Evolutionary conservation across 2,888 invertebrate genomes (phyloP), one percentile per base, ranked within the genome.

Genomic region (Pristionchus fissidentatus): DNA sequence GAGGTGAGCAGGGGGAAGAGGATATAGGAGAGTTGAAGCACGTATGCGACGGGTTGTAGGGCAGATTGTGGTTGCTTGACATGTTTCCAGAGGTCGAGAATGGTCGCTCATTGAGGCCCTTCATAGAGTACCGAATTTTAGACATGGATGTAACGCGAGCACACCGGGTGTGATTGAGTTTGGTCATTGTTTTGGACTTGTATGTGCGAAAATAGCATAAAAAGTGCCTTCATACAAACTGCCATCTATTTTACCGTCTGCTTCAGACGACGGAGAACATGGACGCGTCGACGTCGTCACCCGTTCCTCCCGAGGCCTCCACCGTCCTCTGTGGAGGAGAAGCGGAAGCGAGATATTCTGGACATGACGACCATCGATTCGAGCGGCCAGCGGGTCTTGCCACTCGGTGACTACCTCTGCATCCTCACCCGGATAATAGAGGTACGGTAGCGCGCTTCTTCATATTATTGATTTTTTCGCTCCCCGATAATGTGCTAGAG

Each of bases 321-420:
- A 29, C 46, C n/a, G n/a, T n/a, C n/a, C n/a, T n/a, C n/a, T 49
- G 49, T 15, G 19, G 10, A 10, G 26, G 60, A 60, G n/a, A 60
- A 60, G 26, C 22, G 26, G 15, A 26, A 60, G 7, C 22, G n/a
- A 19, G 60, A 60, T n/a, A n/a, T 35, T 8, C 5, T 41, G 4
- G 75, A 75, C 5, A 41, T 43, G 75, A 75, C 75, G 5, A 32
- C 46, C 3, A 8, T 32, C 46, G 75, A 26, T 43, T 57, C 84
- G n/a, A 82, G 78, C 52, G 86, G 88, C 13, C 84, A 83, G 35
- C 62, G 85, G 32, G 85, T 88, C 52, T 78, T 90, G 7, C 89
- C 89, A 8, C 85, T 90, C 38, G 90, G 90, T 32, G 90, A 89
- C 60, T 90, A 90, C 81, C 84, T 88, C 83, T 73, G 87, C 35